Evolutionary conservation across 92 coral and sea anemone genomes (phyloP).

Genomic region (Zoanthus sansibaricus): DNA sequence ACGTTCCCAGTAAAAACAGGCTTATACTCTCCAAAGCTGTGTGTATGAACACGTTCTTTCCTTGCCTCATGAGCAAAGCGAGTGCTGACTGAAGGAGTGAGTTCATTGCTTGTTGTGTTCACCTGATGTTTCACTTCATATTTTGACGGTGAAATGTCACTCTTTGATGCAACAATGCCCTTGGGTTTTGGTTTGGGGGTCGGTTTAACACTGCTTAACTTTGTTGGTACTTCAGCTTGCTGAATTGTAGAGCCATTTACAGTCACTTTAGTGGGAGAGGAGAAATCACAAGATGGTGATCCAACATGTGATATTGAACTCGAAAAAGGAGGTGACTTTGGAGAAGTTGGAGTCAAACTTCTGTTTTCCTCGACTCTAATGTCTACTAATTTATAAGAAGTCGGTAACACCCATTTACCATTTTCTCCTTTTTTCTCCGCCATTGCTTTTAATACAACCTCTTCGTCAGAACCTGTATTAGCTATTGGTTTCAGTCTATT

Average conservation of each 20-base stretch:
- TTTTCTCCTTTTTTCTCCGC: conserved; percentile 15
- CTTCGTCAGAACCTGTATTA: background rate
- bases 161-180: background rate
- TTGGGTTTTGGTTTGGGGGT: conserved; percentile 32
- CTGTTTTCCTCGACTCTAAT: conserved; percentile 7
- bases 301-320: background rate
- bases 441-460: conserved; percentile 18
- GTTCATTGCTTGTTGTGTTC: conserved; percentile 1
- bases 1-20: conserved; percentile 70
- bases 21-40: conserved; percentile 46
- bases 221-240: conserved; percentile 19
- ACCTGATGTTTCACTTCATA: conserved; percentile 17
- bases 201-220: conserved; percentile 10
- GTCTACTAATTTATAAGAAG: conserved; percentile 22
- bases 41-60: conserved; percentile 18
- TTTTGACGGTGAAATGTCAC: conserved; percentile 9
- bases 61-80: background rate
- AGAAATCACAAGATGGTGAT: background rate
- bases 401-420: conserved; percentile 15
- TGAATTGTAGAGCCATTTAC: conserved; percentile 38
- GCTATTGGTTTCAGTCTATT: background rate
- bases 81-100: background rate
- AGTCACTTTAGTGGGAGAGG: conserved; percentile 36
- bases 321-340: background rate
- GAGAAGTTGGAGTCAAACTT: background rate